These are phyloP conservation scores for Dendropsophus ebraccatus DNA, from an alignment of 2,113 vertebrate species.

Conservation along the genomic window DNA sequence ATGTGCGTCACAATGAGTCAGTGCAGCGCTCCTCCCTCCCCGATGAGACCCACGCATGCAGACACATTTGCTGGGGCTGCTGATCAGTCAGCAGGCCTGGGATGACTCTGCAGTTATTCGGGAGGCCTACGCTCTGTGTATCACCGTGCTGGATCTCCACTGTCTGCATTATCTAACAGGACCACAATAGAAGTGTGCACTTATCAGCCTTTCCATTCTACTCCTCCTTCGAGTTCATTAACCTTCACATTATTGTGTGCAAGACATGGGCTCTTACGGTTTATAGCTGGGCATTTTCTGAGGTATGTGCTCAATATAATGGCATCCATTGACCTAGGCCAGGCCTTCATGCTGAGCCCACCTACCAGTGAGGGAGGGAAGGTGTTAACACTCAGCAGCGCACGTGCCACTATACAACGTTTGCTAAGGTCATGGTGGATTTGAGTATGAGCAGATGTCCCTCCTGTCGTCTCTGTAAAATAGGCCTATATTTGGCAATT, in stretches of 20 bases:
- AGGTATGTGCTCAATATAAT: no score
- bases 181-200: no score
- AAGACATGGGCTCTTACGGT: no score
- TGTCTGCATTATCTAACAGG: background rate
- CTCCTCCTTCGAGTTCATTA: no score
- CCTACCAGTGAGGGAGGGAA: background rate
- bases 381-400: background rate
- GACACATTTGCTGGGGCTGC: conserved; percentile 25
- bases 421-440: background rate
- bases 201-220: no score
- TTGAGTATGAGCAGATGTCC: background rate
- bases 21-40: background rate
- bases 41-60: conserved; percentile 27
- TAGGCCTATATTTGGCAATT: background rate
- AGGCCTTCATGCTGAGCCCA: background rate
- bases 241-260: no score
- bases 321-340: no score
- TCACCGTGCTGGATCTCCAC: background rate
- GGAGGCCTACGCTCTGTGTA: conserved; percentile 68
- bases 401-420: background rate
- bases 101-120: conserved; percentile 83
- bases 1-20: conserved; percentile 23
- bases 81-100: conserved; percentile 67
- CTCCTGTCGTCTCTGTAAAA: background rate
- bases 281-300: no score